A percentile compares a stretch with the other conserved stretches of the same genome.
These are phyloP conservation scores for Melieria crassipennis DNA, from an alignment of 2,888 invertebrate genomes.

Conservation along the genomic window DNA sequence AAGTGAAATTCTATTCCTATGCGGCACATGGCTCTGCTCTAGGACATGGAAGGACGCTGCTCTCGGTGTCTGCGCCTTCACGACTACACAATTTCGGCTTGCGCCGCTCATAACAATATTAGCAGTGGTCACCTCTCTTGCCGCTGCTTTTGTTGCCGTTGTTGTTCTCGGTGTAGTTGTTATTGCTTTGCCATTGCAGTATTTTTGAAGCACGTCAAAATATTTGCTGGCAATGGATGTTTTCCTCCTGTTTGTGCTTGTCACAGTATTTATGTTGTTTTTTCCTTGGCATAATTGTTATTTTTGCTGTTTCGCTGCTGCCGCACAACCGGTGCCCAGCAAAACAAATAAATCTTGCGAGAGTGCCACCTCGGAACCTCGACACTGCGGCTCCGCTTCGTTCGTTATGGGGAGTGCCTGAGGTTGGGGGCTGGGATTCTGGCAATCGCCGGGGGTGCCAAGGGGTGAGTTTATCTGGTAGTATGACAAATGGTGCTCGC, in stretches of 20 bases:
- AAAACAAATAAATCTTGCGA: too few relatives aligned
- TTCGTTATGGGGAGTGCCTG: too few relatives aligned
- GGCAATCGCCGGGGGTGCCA: too few relatives aligned
- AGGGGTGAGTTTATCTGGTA: too few relatives aligned
- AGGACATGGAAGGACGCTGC: not conserved
- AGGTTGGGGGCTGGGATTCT: too few relatives aligned
- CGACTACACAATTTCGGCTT: not conserved
- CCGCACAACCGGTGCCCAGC: too few relatives aligned
- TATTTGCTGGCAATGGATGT: slow-evolving; percentile 56
- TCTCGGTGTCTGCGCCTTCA: too few relatives aligned
- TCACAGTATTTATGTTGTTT: not conserved
- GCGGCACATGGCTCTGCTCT: not conserved
- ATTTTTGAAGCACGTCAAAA: slow-evolving; percentile 55
- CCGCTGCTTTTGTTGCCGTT: slow-evolving; percentile 2
- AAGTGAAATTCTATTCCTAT: slow-evolving; percentile 5
- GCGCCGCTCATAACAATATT: not conserved
- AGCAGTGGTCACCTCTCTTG: not conserved
- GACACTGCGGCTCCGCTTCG: too few relatives aligned
- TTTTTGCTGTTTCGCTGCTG: slow-evolving; percentile 14
- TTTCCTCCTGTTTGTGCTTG: slow-evolving; percentile 42
- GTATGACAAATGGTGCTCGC: too few relatives aligned
- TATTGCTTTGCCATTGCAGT: not conserved
- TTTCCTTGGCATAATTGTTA: not conserved
- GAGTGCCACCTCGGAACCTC: too few relatives aligned
- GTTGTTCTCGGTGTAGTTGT: not conserved